Evolutionary conservation across 2,113 vertebrate genomes (phyloP), one percentile per base, ranked within the genome.

Genomic region (Corvus moneduloides): DNA sequence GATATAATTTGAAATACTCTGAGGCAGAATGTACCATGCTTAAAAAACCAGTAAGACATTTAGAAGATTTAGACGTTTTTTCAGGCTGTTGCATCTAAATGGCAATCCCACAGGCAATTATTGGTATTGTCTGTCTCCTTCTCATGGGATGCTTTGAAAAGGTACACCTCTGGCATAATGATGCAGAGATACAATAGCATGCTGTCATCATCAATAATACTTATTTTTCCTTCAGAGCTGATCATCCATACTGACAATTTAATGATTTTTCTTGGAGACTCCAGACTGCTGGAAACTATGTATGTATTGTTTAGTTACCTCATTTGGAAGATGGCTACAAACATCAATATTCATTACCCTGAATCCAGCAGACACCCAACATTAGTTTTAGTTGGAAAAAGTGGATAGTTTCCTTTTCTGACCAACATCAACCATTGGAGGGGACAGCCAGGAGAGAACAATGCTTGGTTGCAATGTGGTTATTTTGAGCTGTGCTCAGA

Each of bases 211-310:
- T 89, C 91, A 96, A 94, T 96, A 94, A 91, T 93, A 95, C 93
- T 93, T 95, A 71, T 91, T 97, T 95, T 96, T 97, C 49, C 82
- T 97, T 98, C 46, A 80, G 90, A 89, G 44, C 44, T 94, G 73
- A 96, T 97, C 91, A 88, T 83, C 82, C 62, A 55, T 74, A 89
- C 84, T 93, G 95, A 97, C 90, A 96, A 94, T 91, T 93, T 95
- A 97, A 94, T 97, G 86, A 81, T 93, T 97, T 95, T 90, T 95
- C 46, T 74, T 55, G 54, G 84, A 81, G 72, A 43, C 86, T 94
- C 20, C 75, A 89, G 64, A 23, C 46, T 63, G 37, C 16, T 84
- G 54, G 80, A 87, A 93, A 48, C 85, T 61, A 33, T 84, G 41
- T 59, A 73, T 77, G 63, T 83, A 77, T 94, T 95, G 32, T 96